phyloP scores from a whole-genome alignment of 2,888 invertebrate species.

The Shargacucullia verbasci region DNA sequence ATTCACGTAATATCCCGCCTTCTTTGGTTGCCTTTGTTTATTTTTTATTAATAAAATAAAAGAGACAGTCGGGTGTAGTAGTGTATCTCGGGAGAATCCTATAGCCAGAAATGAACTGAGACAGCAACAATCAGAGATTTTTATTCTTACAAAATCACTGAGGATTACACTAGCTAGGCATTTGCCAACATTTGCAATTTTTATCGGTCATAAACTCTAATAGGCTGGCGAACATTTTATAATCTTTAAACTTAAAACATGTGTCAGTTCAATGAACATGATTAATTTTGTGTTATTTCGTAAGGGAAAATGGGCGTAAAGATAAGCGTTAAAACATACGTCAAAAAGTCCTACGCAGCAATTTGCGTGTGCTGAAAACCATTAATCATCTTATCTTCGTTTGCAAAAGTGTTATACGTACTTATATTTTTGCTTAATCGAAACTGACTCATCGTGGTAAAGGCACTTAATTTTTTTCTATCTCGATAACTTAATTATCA shows the following conservation, averaged over 20 bases:
- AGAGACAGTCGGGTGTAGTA: too few species aligned
- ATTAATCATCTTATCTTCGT: slow-evolving; percentile 50
- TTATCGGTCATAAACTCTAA: too few species aligned
- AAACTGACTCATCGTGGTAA: slow-evolving; percentile 36
- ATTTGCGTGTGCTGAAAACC: slow-evolving; percentile 40
- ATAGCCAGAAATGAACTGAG: too few species aligned
- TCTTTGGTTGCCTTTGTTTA: too few species aligned
- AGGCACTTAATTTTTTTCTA: slow-evolving; percentile 22
- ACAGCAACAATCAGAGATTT: too few species aligned
- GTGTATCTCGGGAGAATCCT: too few species aligned
- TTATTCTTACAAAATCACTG: too few species aligned
- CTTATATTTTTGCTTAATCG: slow-evolving; percentile 31
- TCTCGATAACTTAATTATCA: slow-evolving; percentile 54
- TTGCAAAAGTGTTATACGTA: slow-evolving; percentile 29
- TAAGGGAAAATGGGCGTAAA: slow-evolving; percentile 32
- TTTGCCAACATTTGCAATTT: neutral
- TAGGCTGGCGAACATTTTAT: too few species aligned
- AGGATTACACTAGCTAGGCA: too few species aligned
- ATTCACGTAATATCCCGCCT: neutral
- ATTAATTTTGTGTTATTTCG: slow-evolving; percentile 24
- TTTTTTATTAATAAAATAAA: too few species aligned
- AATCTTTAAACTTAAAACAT: neutral
- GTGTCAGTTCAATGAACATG: slow-evolving; percentile 9
- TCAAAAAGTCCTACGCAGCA: slow-evolving; percentile 47
- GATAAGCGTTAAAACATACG: slow-evolving; percentile 44